phyloP scores from a whole-genome alignment of 2,797 vertebrate genomes.

The Alectoris magna region DNA sequence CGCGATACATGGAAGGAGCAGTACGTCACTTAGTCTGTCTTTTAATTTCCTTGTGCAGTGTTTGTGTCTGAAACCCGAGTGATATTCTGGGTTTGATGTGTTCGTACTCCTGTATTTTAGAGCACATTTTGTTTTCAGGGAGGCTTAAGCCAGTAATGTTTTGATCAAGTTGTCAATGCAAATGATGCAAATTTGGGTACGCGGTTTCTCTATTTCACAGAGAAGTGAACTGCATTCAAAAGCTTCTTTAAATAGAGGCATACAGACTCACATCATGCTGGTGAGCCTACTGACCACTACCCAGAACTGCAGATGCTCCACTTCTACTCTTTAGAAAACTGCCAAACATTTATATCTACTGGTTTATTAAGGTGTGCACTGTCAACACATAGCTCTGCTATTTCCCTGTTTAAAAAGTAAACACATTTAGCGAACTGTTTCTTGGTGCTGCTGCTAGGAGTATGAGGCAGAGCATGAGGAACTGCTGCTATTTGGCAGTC shows the following conservation, averaged over 20 bases:
- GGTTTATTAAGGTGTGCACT: neutral
- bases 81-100: neutral
- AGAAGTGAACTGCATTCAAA: neutral
- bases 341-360: neutral
- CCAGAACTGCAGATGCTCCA: neutral
- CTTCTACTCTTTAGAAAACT: neutral
- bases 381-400: neutral
- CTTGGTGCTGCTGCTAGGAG: neutral
- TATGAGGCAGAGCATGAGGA: neutral
- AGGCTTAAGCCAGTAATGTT: neutral
- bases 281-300: neutral
- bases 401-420: neutral
- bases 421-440: neutral
- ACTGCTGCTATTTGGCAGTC: conserved; percentile 44
- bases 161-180: neutral
- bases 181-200: neutral
- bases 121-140: neutral
- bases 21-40: neutral
- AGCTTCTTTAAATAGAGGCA: neutral
- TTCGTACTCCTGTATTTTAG: neutral
- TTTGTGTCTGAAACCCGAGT: neutral
- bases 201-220: neutral
- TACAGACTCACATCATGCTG: neutral
- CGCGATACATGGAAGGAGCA: neutral
- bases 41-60: neutral